These are phyloP conservation scores for Carollia perspicillata DNA, from an alignment of 2,113 vertebrate species.

Conservation along the genomic window DNA sequence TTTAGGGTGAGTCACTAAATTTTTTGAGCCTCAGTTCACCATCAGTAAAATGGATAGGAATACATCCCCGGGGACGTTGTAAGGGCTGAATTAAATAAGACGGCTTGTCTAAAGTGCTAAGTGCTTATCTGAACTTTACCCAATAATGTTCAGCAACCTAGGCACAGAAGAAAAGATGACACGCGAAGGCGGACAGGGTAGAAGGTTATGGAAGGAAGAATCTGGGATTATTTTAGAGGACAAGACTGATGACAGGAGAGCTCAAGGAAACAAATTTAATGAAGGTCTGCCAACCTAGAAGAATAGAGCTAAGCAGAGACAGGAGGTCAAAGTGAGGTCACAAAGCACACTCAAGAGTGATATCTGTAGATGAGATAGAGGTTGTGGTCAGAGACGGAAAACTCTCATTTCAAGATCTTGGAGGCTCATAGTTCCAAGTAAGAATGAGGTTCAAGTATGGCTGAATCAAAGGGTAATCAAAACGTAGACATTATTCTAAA, in stretches of 20 bases:
- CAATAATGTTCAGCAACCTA: background rate
- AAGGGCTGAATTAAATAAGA: background rate
- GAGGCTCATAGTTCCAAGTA: conserved; percentile 23
- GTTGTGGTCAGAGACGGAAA: conserved; percentile 61
- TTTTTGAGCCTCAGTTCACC: background rate
- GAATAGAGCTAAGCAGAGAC: conserved; percentile 1
- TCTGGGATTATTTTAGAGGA: background rate
- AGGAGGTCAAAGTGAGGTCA: conserved; percentile 59
- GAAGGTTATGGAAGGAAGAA: background rate
- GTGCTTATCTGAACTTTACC: background rate
- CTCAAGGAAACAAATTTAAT: conserved; percentile 5
- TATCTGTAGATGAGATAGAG: conserved; percentile 40
- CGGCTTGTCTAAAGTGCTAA: background rate
- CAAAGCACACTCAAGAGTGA: conserved; percentile 10
- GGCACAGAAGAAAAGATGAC: background rate
- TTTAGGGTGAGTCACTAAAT: background rate
- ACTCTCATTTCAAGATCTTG: conserved; percentile 49
- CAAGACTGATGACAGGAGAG: background rate
- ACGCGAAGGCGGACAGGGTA: background rate
- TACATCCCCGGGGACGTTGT: background rate
- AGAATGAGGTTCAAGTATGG: background rate
- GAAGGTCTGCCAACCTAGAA: conserved; percentile 7
- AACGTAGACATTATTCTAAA: background rate
- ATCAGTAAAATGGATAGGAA: background rate
- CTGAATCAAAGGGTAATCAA: background rate